Conservation (phyloP, 2,113 vertebrate species). For the Australoheros scitulus region DNA sequence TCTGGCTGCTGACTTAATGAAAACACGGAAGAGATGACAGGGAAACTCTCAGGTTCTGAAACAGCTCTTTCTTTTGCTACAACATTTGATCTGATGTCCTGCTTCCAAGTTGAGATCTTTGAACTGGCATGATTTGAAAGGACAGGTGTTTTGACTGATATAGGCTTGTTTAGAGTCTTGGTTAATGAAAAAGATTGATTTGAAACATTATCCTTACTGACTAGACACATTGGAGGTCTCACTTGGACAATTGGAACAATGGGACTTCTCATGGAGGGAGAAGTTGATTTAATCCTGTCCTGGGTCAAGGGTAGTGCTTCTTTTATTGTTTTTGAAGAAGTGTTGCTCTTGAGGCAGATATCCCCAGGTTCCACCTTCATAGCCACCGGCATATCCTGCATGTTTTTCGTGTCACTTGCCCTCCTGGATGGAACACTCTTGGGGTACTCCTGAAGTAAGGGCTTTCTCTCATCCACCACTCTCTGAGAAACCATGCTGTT, state of each 20-base stretch:
- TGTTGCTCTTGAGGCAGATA: constrained; percentile 20
- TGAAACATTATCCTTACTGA: constrained; percentile 26
- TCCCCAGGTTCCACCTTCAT: constrained; percentile 60
- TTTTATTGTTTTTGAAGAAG: constrained; percentile 17
- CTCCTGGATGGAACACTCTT: constrained; percentile 23
- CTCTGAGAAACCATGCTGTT: constrained; percentile 39
- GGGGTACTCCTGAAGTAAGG: constrained; percentile 9
- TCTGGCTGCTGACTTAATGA: constrained; percentile 87
- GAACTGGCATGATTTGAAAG: constrained; percentile 6
- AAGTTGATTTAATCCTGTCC: constrained; percentile 29
- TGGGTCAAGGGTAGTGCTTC: constrained; percentile 19
- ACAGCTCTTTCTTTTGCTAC: neutral
- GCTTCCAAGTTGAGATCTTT: constrained; percentile 33
- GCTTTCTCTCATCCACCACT: constrained; percentile 41
- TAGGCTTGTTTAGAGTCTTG: constrained; percentile 1
- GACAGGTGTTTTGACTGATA: neutral
- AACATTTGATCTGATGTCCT: neutral
- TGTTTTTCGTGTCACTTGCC: constrained; percentile 11
- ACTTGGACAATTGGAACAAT: neutral
- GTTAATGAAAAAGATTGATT: constrained; percentile 8
- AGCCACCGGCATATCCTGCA: constrained; percentile 6
- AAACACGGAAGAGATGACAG: constrained; percentile 94
- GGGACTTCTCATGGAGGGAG: constrained; percentile 24
- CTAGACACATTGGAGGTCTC: neutral
- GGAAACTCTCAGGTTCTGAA: constrained; percentile 76